A percentile compares a stretch with the other conserved stretches of the same genome.
Evolutionary conservation across 2,888 invertebrate species (phyloP).

Genomic region (Schizaphis graminum): DNA sequence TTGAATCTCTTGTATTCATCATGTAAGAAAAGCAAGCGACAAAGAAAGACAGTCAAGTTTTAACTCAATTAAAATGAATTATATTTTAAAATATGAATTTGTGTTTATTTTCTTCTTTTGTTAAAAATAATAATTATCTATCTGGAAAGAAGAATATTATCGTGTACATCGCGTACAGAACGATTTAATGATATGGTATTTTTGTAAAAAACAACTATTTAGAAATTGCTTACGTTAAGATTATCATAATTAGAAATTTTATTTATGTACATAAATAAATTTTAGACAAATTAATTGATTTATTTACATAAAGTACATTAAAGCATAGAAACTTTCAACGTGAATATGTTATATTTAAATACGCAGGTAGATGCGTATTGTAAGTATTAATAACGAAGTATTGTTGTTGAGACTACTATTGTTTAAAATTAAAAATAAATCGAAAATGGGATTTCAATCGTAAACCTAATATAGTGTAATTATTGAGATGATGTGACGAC

Average conservation of each 20-base stretch:
- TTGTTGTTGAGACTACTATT: background rate
- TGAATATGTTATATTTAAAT: background rate
- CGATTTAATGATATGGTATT: background rate
- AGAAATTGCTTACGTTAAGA: background rate
- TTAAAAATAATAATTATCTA: slow-evolving; percentile 13
- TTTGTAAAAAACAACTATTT: background rate
- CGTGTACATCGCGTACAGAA: background rate
- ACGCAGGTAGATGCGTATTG: background rate
- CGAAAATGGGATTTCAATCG: background rate
- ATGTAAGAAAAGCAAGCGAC: background rate
- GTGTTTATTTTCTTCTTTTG: background rate
- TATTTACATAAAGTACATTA: background rate
- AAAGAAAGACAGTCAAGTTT: slow-evolving; percentile 7
- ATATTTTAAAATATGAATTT: slow-evolving; percentile 11
- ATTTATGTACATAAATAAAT: background rate
- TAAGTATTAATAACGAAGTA: background rate
- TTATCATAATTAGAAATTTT: background rate
- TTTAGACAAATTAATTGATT: background rate
- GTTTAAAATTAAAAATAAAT: background rate
- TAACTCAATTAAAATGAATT: background rate
- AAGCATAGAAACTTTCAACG: background rate
- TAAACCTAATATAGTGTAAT: background rate
- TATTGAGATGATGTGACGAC: background rate
- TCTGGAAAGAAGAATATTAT: background rate
- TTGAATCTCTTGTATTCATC: slow-evolving; percentile 1